Conservation (phyloP, 2,113 vertebrate genomes). For the Jaculus jaculus region DNA sequence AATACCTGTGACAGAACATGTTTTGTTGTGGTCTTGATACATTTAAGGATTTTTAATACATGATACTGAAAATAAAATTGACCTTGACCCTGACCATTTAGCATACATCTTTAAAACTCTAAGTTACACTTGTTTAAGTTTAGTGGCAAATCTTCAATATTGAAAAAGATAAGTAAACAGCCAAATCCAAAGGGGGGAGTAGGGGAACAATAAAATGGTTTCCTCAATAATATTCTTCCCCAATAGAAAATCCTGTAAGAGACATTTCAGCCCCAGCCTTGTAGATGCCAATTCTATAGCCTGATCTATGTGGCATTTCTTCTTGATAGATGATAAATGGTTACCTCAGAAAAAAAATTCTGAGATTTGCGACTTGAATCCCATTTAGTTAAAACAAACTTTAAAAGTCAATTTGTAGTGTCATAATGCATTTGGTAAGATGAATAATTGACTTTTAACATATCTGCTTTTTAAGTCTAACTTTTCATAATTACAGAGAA, state of each 20-base stretch:
- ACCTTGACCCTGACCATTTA: not conserved
- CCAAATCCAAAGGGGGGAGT: not conserved
- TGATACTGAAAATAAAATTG: not conserved
- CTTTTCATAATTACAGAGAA: conserved; percentile 1
- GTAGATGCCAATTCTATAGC: not conserved
- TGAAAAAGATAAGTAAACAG: not conserved
- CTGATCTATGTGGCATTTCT: not conserved
- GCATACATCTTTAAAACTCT: not conserved
- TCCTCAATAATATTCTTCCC: not conserved
- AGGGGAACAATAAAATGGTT: not conserved
- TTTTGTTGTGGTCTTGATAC: not conserved
- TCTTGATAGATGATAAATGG: not conserved
- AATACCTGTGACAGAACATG: not conserved
- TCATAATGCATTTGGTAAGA: conserved; percentile 1
- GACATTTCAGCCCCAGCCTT: not conserved
- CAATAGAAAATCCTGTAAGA: not conserved
- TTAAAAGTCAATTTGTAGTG: conserved; percentile 28
- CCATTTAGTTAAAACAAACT: conserved; percentile 8
- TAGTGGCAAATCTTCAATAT: not conserved
- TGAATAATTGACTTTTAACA: conserved; percentile 14
- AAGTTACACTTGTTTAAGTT: not conserved
- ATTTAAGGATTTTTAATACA: not conserved
- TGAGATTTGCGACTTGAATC: not conserved
- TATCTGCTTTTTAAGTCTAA: not conserved
- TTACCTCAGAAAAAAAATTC: not conserved